These are phyloP conservation scores for Clamator glandarius DNA, from an alignment of 2,797 vertebrate genomes.

Conservation along the genomic window DNA sequence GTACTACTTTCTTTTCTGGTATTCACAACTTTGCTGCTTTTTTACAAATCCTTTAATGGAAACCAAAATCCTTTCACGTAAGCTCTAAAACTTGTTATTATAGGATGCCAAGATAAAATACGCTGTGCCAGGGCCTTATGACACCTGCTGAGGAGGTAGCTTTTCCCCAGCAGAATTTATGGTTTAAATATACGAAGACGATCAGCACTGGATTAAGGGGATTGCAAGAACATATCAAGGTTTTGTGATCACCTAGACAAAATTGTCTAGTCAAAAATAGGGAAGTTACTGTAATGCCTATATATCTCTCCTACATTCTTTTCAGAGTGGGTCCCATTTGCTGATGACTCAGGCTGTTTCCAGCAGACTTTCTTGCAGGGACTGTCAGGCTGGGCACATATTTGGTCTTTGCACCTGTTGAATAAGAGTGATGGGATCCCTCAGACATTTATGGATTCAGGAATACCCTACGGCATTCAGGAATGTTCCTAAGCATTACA, in stretches of 20 bases:
- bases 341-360: not conserved
- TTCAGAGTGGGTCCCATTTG: not conserved
- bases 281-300: not conserved
- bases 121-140: not conserved
- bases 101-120: not conserved
- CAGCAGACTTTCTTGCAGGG: not conserved
- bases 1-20: not conserved
- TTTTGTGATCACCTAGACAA: not conserved
- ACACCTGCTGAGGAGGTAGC: not conserved
- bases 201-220: not conserved
- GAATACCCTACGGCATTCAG: not conserved
- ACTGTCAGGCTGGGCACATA: not conserved
- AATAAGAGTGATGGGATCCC: not conserved
- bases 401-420: not conserved
- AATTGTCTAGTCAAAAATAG: not conserved
- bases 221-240: fast-evolving
- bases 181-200: not conserved
- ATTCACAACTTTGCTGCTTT: not conserved
- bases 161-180: not conserved
- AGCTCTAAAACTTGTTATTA: not conserved
- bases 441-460: not conserved
- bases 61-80: not conserved
- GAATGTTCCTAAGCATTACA: not conserved
- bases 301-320: not conserved
- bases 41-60: not conserved